Evolutionary conservation across 2,888 invertebrate genomes (phyloP), one percentile per base, ranked within the genome.

Genomic region (Gryllus longicercus): DNA sequence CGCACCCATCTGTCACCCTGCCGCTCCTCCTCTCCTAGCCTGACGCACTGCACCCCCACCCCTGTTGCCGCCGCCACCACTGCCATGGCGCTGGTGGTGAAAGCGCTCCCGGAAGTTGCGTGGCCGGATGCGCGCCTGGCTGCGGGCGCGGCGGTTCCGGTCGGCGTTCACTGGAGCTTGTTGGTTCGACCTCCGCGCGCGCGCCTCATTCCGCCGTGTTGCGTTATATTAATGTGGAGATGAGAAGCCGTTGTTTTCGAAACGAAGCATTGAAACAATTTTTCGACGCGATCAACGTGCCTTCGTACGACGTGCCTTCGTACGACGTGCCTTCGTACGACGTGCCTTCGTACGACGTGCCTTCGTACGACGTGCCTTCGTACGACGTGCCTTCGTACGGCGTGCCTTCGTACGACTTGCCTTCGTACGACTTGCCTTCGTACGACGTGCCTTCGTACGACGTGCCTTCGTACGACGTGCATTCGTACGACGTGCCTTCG

Each of bases 71-170:
- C 77, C 77, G n/a, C 51, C 51, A 12, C 78, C 79, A 11, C 78
- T 49, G 16, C n/a, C 75, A 25, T 38, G 50, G 63, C 77, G 12
- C 23, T 21, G 51, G 63, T 23, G 49, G 50, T 38, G 51, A n/a
- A 38, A 49, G 38, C 80, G 77, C 25, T 23, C 77, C 77, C 77
- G 76, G 51, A 16, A 51, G 50, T 23, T 38, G 75, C 79, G 79
- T 79, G 76, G 38, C 79, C 50, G 50, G 51, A 63, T 50, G 75
- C 76, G 51, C 18, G 25, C 51, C 50, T 25, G 79, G 38, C 16
- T 51, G 78, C 76, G 79, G 50, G 76, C 38, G 38, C 51, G 51
- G 63, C 51, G 79, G 38, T 74, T 21, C 16, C 74, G 79, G 74
- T 11, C 12, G 75, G 76, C 78, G 75, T n/a, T 78, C 49, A 49